Conservation (phyloP, 30 jellyfish, hydroid and myxozoan species). For the Turritopsis dohrnii region DNA sequence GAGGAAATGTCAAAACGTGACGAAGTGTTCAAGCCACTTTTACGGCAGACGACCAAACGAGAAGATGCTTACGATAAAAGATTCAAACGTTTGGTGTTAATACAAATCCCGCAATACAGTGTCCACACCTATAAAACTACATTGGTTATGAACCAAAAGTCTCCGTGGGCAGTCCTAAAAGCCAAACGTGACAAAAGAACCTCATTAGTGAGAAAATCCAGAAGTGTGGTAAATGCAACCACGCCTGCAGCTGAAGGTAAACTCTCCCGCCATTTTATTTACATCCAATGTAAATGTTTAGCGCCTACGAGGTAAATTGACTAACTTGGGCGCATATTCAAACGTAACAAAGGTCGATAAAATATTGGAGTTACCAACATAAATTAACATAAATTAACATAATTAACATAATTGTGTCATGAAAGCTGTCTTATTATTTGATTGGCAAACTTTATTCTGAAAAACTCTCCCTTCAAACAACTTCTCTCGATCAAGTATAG, state of each 20-base stretch:
- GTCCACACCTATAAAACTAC: constrained; percentile 28
- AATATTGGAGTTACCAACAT: too few species aligned
- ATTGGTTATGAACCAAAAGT: constrained; percentile 19
- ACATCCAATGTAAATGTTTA: not conserved
- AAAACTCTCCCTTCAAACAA: too few species aligned
- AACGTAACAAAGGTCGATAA: too few species aligned
- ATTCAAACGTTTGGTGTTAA: constrained; percentile 21
- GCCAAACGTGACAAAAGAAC: not conserved
- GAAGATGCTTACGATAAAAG: constrained; percentile 20
- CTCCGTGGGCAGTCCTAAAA: constrained; percentile 34
- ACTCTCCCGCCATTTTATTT: not conserved
- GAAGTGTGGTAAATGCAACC: constrained; percentile 10
- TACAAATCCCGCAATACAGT: constrained; percentile 25
- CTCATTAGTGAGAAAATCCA: not conserved
- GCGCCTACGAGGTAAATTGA: too few species aligned
- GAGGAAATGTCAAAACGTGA: constrained; percentile 20
- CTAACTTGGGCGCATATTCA: too few species aligned
- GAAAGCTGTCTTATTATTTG: too few species aligned
- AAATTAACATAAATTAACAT: too few species aligned
- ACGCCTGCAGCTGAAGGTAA: not conserved
- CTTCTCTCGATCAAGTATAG: too few species aligned
- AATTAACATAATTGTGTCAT: too few species aligned
- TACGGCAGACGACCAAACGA: not conserved
- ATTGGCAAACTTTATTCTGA: too few species aligned
- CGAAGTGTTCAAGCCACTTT: not conserved